phyloP scores from a whole-genome alignment of 2,888 invertebrate genomes.

The Mechanitis mazaeus region DNA sequence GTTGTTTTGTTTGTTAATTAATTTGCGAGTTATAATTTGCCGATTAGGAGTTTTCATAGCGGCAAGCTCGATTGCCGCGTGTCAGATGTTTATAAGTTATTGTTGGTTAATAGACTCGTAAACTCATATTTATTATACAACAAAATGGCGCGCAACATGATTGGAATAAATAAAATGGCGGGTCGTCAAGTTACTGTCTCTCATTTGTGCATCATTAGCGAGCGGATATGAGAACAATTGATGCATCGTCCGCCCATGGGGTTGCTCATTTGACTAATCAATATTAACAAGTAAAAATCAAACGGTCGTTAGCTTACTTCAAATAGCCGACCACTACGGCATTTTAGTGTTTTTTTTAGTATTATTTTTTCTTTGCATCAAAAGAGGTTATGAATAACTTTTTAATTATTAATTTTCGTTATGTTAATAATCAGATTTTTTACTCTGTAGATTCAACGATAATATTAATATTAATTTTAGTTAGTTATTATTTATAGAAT shows the following conservation, averaged over 20 bases:
- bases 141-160: slow-evolving; percentile 16
- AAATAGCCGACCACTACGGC: too few relatives aligned
- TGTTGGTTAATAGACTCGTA: too few relatives aligned
- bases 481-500: slow-evolving; percentile 5
- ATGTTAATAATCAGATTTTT: too few relatives aligned
- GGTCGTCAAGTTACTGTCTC: slow-evolving; percentile 15
- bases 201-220: slow-evolving; percentile 41
- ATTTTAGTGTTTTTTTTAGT: too few relatives aligned
- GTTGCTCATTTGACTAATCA: slow-evolving; percentile 51
- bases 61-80: too few relatives aligned
- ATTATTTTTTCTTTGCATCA: too few relatives aligned
- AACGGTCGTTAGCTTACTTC: slow-evolving; percentile 22
- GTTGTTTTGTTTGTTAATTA: too few relatives aligned
- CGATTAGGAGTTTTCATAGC: too few relatives aligned
- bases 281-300: slow-evolving; percentile 53
- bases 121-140: slow-evolving; percentile 4
- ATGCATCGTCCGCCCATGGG: slow-evolving; percentile 37
- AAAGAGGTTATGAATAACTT: too few relatives aligned
- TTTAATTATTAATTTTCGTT: too few relatives aligned
- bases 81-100: too few relatives aligned
- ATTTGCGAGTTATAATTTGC: too few relatives aligned
- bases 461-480: neutral
- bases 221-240: slow-evolving; percentile 48
- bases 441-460: neutral
- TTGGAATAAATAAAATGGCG: slow-evolving; percentile 12